phyloP scores from a whole-genome alignment of 2,797 vertebrate species.

The Channallabes apus region DNA sequence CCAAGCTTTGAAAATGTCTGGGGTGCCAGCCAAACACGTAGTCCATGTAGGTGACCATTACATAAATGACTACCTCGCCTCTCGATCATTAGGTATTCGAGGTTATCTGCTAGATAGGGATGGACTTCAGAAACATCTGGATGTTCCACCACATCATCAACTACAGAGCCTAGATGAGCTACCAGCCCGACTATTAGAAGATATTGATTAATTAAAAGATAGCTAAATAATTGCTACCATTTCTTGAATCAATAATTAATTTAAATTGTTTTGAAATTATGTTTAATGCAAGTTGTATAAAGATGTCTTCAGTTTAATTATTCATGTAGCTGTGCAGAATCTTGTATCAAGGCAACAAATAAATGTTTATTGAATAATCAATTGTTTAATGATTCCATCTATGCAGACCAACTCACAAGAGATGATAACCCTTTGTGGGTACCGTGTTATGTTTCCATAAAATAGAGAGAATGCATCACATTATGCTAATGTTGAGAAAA shows the following conservation, averaged over 20 bases:
- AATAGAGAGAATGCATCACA: not conserved
- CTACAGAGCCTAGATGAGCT: conserved; percentile 72
- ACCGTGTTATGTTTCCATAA: not conserved
- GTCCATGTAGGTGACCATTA: conserved; percentile 88
- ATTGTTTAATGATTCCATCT: not conserved
- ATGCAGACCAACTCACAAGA: not conserved
- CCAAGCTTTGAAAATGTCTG: conserved; percentile 74
- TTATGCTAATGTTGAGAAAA: not conserved
- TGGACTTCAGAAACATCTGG: conserved; percentile 46
- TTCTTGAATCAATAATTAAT: not conserved
- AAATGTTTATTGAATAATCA: not conserved
- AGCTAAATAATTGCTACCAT: not conserved
- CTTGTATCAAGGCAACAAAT: not conserved
- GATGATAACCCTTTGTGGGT: not conserved
- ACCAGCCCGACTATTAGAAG: conserved; percentile 62
- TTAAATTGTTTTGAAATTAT: not conserved
- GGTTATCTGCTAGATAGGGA: conserved; percentile 77
- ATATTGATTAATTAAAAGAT: conserved; percentile 50
- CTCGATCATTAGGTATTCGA: conserved; percentile 81
- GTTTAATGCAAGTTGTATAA: not conserved
- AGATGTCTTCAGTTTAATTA: not conserved
- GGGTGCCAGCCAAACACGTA: conserved; percentile 62
- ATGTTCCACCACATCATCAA: conserved; percentile 67
- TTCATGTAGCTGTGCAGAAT: not conserved
- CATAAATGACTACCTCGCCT: conserved; percentile 80